Evolutionary conservation across 1,140 invertebrate genomes (phyloP).

Genomic region (Chymomyza costata): DNA sequence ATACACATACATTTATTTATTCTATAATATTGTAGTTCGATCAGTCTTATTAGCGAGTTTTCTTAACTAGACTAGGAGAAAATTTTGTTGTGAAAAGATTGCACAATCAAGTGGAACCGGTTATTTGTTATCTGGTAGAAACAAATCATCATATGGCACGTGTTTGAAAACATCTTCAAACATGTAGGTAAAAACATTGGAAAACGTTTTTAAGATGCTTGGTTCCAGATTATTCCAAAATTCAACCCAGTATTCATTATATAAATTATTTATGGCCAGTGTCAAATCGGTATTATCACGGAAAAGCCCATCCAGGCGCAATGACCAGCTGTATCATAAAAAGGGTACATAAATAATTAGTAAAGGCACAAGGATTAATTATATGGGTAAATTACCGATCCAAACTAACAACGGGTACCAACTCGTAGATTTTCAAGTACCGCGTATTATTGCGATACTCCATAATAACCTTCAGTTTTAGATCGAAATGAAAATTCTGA

Average conservation of each 20-base stretch:
- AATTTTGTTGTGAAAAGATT: too few species aligned
- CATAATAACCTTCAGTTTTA: constrained; percentile 34
- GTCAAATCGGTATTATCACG: constrained; percentile 44
- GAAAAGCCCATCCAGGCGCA: constrained; percentile 35
- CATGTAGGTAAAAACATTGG: constrained; percentile 9
- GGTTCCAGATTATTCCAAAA: constrained; percentile 46
- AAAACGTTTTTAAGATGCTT: constrained; percentile 1
- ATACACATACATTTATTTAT: not conserved
- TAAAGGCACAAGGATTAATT: not conserved
- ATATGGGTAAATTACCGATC: constrained; percentile 42
- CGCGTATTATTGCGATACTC: constrained; percentile 43
- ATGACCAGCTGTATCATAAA: constrained; percentile 32
- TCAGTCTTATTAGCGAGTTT: too few species aligned
- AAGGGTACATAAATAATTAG: not conserved
- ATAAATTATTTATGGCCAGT: constrained; percentile 17
- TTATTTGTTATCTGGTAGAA: constrained; percentile 25
- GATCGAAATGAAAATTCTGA: constrained; percentile 31
- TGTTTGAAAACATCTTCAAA: constrained; percentile 33
- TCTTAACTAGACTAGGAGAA: too few species aligned
- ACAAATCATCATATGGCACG: constrained; percentile 53
- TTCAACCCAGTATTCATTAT: constrained; percentile 46
- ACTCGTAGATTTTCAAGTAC: constrained; percentile 37
- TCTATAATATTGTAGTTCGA: too few species aligned
- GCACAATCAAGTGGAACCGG: too few species aligned
- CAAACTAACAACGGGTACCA: constrained; percentile 28